A percentile compares a stretch with the other conserved stretches of the same genome.
Conservation (phyloP, 1,140 invertebrate genomes). For the Goniozus legneri region DNA sequence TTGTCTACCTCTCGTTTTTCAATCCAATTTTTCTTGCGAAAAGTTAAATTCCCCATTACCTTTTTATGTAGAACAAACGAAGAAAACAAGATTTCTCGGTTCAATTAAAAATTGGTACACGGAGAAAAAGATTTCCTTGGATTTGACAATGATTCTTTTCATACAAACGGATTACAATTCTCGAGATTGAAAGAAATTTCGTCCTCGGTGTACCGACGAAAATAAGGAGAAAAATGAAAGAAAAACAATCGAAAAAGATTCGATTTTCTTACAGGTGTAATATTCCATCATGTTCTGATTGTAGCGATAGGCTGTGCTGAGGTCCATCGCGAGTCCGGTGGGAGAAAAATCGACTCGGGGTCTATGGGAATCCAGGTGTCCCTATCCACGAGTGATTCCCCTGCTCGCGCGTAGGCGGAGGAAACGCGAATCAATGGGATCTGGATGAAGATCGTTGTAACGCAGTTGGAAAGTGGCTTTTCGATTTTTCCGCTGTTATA, state of each 20-base stretch:
- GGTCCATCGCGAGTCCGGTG: slow-evolving; percentile 66
- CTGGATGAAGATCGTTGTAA: slow-evolving; percentile 36
- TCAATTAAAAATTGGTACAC: no score
- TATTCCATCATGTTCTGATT: slow-evolving; percentile 99
- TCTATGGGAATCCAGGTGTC: slow-evolving; percentile 43
- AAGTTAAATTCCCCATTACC: not conserved
- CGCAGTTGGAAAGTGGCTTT: no score
- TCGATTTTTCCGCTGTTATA: no score
- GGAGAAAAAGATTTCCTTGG: no score
- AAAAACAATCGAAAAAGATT: slow-evolving; percentile 1
- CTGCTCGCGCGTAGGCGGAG: no score
- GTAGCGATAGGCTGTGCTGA: slow-evolving; percentile 90
- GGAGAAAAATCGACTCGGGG: no score
- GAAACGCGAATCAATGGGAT: slow-evolving; percentile 23
- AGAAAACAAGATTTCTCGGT: no score
- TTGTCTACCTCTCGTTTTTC: not conserved
- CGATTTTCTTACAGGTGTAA: slow-evolving; percentile 84
- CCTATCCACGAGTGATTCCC: no score
- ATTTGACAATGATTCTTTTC: no score
- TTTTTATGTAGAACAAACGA: no score
- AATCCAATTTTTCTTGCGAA: not conserved
- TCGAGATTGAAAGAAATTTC: slow-evolving; percentile 6
- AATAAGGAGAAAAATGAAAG: not conserved
- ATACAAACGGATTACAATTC: no score
- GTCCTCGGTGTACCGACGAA: not conserved